Percentiles rank a stretch among this genome's conserved stretches.
Conservation (phyloP, 2,888 invertebrate species). For the Noctua janthina region DNA sequence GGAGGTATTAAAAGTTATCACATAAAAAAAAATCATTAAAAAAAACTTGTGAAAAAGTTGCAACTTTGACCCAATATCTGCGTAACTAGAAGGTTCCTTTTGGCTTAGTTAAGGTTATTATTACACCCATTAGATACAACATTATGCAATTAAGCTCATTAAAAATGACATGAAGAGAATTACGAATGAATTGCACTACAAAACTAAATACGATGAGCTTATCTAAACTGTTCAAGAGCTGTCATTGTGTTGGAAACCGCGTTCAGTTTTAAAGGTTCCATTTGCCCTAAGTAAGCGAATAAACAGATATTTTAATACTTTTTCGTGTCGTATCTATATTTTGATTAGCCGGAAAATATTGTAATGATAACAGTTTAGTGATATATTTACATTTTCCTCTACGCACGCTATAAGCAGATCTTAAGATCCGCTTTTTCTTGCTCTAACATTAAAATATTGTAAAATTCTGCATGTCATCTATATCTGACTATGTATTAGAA, state of each 20-base stretch:
- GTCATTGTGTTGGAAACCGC: not conserved
- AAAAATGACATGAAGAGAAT: not conserved
- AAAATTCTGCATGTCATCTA: too few species aligned
- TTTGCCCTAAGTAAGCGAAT: not conserved
- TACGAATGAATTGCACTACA: not conserved
- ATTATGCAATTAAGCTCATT: not conserved
- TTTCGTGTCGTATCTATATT: not conserved
- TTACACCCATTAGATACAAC: not conserved
- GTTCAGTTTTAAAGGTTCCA: not conserved
- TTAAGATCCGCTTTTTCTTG: not conserved
- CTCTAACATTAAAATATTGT: too few species aligned
- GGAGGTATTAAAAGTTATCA: too few species aligned
- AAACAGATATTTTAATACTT: not conserved
- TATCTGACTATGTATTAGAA: too few species aligned
- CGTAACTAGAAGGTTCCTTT: too few species aligned
- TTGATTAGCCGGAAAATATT: not conserved
- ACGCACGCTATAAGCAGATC: not conserved
- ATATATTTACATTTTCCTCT: not conserved
- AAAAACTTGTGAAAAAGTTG: too few species aligned
- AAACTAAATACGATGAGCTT: not conserved
- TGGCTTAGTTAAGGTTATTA: too few species aligned
- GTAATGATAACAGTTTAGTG: not conserved
- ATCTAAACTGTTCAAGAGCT: not conserved
- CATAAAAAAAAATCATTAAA: too few species aligned
- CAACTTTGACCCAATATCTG: too few species aligned